Evolutionary conservation across 2,888 invertebrate genomes (phyloP).

Genomic region (Cheilosia variabilis): DNA sequence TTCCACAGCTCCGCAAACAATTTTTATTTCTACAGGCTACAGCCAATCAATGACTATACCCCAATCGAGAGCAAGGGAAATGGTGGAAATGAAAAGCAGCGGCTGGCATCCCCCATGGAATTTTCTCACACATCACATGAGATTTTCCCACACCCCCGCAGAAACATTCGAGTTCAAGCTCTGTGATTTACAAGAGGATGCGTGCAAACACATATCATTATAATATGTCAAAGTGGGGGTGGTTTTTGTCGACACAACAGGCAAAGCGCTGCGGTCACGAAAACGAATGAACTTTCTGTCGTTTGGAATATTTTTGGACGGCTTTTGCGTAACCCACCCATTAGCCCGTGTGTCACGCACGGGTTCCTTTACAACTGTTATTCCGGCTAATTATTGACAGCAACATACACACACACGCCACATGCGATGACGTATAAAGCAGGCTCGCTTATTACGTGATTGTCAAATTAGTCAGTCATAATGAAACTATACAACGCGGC

Average conservation of each 20-base stretch:
- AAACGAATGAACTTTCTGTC: conserved; percentile 18
- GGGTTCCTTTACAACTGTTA: conserved; percentile 50
- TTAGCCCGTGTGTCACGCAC: conserved; percentile 29
- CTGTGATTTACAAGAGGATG: conserved; percentile 46
- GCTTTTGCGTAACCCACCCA: conserved; percentile 7
- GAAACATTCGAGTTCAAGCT: background rate
- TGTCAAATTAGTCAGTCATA: conserved; percentile 62
- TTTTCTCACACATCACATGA: conserved; percentile 52
- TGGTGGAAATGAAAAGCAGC: conserved; percentile 13
- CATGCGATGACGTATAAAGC: conserved; percentile 26
- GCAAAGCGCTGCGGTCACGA: conserved; percentile 29
- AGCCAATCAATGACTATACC: conserved; percentile 35
- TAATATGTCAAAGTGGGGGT: conserved; percentile 29
- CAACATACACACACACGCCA: background rate
- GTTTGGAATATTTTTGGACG: conserved; percentile 10
- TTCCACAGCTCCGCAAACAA: background rate
- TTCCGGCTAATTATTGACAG: conserved; percentile 50
- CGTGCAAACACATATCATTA: conserved; percentile 15
- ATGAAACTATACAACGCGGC: conserved; percentile 6
- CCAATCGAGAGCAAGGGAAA: background rate
- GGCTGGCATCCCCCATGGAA: conserved; percentile 34
- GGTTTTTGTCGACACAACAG: conserved; percentile 45
- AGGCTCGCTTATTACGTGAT: conserved; percentile 55
- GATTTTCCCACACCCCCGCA: conserved; percentile 35
- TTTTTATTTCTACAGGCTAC: background rate